phyloP scores from a whole-genome alignment of 2,797 vertebrate genomes.

The Manis crassicaudata region DNA sequence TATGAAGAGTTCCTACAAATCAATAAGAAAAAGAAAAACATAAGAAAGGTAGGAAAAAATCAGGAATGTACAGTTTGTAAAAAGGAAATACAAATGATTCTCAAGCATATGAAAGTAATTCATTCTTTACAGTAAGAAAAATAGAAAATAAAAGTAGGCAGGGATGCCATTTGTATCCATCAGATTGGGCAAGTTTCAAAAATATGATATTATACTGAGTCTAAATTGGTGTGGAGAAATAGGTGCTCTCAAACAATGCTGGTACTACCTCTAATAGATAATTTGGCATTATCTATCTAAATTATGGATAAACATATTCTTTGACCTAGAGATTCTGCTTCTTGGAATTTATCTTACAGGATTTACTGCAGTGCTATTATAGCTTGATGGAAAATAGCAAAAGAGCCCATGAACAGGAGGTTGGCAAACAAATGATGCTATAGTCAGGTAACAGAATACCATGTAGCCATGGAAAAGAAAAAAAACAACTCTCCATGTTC shows the following conservation, averaged over 20 bases:
- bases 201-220: not conserved
- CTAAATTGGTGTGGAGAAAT: not conserved
- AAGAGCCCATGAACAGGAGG: not conserved
- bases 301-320: not conserved
- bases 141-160: constrained; percentile 45
- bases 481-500: not conserved
- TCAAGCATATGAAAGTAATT: not conserved
- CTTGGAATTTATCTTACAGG: not conserved
- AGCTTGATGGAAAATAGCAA: not conserved
- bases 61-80: not conserved
- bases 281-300: not conserved
- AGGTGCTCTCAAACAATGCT: not conserved
- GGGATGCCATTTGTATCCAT: constrained; percentile 25
- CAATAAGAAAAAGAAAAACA: constrained; percentile 15
- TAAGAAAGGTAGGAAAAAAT: not conserved
- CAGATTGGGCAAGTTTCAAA: not conserved
- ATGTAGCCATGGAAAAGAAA: not conserved
- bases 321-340: not conserved
- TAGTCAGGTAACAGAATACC: not conserved
- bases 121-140: constrained; percentile 19
- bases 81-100: not conserved
- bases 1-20: constrained; percentile 40
- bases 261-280: not conserved
- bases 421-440: not conserved
- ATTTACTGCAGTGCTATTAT: not conserved